These are phyloP conservation scores for Rhabdomys dilectus DNA, from an alignment of 2,113 vertebrate genomes.

Conservation along the genomic window DNA sequence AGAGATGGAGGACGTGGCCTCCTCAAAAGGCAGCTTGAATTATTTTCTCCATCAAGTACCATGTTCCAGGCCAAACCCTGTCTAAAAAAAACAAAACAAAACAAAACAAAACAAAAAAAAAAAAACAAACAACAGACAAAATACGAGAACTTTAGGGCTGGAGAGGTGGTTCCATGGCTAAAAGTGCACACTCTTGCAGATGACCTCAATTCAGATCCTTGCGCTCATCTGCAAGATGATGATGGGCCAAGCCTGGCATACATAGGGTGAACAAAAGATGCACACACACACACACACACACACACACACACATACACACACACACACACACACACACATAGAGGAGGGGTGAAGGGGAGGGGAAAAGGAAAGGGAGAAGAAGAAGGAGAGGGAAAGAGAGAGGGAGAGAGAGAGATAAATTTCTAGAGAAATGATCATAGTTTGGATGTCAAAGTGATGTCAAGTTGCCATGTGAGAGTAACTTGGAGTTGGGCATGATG, in stretches of 20 bases:
- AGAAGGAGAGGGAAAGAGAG: accelerated
- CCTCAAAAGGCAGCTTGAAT: background rate
- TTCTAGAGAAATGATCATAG: background rate
- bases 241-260: background rate
- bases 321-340: background rate
- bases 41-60: background rate
- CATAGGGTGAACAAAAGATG: background rate
- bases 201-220: background rate
- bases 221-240: background rate
- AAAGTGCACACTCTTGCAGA: background rate
- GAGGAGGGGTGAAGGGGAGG: background rate
- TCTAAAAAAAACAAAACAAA: background rate
- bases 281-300: background rate
- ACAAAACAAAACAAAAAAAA: background rate
- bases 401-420: background rate
- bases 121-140: background rate
- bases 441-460: background rate
- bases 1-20: background rate
- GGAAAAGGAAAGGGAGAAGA: background rate
- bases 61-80: background rate
- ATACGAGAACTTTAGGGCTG: background rate
- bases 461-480: background rate
- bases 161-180: background rate
- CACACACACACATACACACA: no score
- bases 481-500: background rate